Conservation (phyloP, 2,797 vertebrate genomes). For the Acanthiza pusilla region DNA sequence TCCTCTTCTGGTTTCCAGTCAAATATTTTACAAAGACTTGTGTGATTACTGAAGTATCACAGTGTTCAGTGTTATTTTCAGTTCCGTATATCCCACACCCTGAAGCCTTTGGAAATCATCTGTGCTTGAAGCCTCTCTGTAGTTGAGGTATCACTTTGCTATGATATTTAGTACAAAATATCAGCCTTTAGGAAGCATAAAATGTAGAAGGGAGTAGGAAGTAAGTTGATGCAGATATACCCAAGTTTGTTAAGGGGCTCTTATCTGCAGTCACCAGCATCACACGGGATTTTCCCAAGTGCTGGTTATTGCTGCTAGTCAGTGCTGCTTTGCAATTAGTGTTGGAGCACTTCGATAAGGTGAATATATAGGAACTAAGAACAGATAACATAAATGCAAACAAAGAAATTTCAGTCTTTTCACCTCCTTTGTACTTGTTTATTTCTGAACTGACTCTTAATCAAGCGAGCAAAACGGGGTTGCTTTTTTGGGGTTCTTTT, state of each 20-base stretch:
- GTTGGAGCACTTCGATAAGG: conserved; percentile 67
- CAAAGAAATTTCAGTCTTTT: conserved; percentile 64
- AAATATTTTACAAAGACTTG: neutral
- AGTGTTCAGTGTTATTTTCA: neutral
- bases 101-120: conserved; percentile 3
- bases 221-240: conserved; percentile 49
- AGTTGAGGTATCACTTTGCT: conserved; percentile 23
- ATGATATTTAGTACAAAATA: neutral
- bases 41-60: neutral
- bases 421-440: conserved; percentile 55
- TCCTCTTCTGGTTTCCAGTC: neutral
- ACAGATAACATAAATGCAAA: conserved; percentile 66
- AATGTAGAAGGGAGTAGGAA: conserved; percentile 11
- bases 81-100: neutral
- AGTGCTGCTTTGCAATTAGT: conserved; percentile 64
- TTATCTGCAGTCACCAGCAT: conserved; percentile 60
- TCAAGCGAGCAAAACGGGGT: neutral
- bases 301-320: conserved; percentile 45
- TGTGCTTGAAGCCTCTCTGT: conserved; percentile 21
- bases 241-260: conserved; percentile 45
- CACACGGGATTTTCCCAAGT: conserved; percentile 25
- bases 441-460: conserved; percentile 55
- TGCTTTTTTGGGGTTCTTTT: conserved; percentile 19
- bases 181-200: conserved; percentile 46
- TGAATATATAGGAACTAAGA: conserved; percentile 63